These are phyloP conservation scores for Rhingia rostrata DNA, from an alignment of 2,888 invertebrate genomes.

Conservation along the genomic window DNA sequence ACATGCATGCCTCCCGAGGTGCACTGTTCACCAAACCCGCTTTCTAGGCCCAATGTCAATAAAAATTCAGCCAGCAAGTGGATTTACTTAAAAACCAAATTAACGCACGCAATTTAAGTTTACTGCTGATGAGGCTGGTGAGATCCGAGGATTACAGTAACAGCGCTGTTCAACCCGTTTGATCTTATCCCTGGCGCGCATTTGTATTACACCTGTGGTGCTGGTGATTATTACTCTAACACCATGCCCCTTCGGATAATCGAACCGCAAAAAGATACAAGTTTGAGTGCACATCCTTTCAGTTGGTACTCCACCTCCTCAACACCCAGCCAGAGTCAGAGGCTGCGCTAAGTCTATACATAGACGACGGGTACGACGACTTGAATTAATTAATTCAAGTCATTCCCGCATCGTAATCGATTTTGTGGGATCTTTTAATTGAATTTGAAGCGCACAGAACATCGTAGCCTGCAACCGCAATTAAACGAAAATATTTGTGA, in stretches of 20 bases:
- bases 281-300: conserved; percentile 24
- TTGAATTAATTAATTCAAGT: conserved; percentile 72
- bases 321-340: conserved; percentile 1
- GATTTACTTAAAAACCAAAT: conserved; percentile 60
- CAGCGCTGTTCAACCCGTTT: conserved; percentile 19
- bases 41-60: conserved; percentile 34
- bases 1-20: not conserved
- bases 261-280: conserved; percentile 7
- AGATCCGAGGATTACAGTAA: conserved; percentile 27
- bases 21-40: conserved; percentile 1
- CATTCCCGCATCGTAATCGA: conserved; percentile 67
- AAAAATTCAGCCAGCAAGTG: conserved; percentile 42
- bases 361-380: conserved; percentile 13
- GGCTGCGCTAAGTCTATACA: not conserved
- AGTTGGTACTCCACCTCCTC: conserved; percentile 26
- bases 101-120: conserved; percentile 65
- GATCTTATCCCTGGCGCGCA: conserved; percentile 65
- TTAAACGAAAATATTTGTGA: conserved; percentile 66
- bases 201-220: conserved; percentile 69
- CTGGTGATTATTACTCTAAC: conserved; percentile 64
- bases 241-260: conserved; percentile 38
- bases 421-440: conserved; percentile 69
- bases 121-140: conserved; percentile 4
- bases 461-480: conserved; percentile 42
- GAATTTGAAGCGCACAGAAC: conserved; percentile 58